Conservation (phyloP, 2,113 vertebrate genomes). For the Tachycineta bicolor region DNA sequence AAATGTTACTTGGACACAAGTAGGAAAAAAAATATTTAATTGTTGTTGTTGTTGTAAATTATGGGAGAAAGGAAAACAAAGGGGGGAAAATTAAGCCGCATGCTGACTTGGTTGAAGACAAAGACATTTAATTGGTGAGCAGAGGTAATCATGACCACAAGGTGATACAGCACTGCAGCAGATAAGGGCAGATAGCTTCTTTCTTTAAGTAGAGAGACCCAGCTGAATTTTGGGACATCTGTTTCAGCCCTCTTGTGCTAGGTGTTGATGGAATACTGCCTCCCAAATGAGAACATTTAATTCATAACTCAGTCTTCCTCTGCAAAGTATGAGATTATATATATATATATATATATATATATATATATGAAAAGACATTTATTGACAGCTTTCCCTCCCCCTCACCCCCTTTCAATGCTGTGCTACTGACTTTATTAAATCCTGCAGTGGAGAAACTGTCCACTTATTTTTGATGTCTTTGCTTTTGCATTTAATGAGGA, state of each 20-base stretch:
- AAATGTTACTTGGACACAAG: background rate
- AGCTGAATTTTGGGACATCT: background rate
- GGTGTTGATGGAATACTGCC: background rate
- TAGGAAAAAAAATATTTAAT: background rate
- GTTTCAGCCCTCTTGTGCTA: background rate
- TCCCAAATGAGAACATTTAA: background rate
- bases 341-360: background rate
- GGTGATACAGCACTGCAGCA: background rate
- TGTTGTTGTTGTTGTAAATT: background rate
- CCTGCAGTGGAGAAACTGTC: background rate
- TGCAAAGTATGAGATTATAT: background rate
- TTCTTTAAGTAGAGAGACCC: background rate
- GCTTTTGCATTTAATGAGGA: background rate
- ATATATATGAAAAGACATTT: background rate
- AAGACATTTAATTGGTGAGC: background rate
- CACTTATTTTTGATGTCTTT: background rate
- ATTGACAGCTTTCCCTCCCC: background rate
- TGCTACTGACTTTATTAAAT: conserved; percentile 14
- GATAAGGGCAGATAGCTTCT: background rate
- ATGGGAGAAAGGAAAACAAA: accelerated
- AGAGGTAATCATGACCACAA: background rate
- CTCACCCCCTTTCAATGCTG: background rate
- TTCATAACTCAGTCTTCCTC: background rate
- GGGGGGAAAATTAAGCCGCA: background rate
- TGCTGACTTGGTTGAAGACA: background rate